Percentiles rank a stretch among this genome's conserved stretches.
Conservation (phyloP, 1,140 invertebrate genomes). For the Macrostomum lignano region DNA sequence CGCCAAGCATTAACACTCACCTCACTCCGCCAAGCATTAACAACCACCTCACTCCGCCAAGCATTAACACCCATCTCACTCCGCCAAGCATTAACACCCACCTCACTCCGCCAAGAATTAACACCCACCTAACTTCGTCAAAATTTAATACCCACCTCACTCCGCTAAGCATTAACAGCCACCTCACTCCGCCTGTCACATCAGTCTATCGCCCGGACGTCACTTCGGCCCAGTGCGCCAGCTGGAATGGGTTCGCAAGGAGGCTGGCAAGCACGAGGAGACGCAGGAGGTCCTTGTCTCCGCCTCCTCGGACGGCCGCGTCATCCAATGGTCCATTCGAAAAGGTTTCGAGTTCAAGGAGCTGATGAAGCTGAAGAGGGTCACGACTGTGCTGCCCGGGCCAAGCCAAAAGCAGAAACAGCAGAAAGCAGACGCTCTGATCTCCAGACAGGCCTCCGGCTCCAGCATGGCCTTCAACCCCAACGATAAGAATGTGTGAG, state of each 20-base stretch:
- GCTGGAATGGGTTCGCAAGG: slow-evolving; percentile 24
- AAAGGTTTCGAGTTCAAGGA: slow-evolving; percentile 26
- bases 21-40: no score
- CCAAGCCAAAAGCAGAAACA: slow-evolving; percentile 17
- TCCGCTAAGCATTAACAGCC: no score
- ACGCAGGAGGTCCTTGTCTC: slow-evolving; percentile 19
- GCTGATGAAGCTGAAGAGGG: slow-evolving; percentile 24
- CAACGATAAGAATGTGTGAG: slow-evolving; percentile 21
- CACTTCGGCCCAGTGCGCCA: slow-evolving; percentile 24
- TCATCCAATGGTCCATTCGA: slow-evolving; percentile 25
- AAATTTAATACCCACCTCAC: no score
- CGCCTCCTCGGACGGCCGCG: slow-evolving; percentile 23
- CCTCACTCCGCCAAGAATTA: no score
- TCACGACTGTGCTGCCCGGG: slow-evolving; percentile 13
- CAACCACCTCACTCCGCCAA: no score
- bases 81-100: no score
- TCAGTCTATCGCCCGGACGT: slow-evolving; percentile 15
- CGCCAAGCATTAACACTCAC: no score
- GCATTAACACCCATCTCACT: no score
- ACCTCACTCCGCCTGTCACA: no score
- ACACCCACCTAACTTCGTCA: no score
- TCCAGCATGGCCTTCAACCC: slow-evolving; percentile 23
- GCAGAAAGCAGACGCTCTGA: slow-evolving; percentile 24
- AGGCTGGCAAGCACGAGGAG: slow-evolving; percentile 12
- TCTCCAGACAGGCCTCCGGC: slow-evolving; percentile 21